Evolutionary conservation across 2,797 vertebrate species (phyloP), one percentile per base, ranked within the genome.

Genomic region (Peromyscus attwateri): DNA sequence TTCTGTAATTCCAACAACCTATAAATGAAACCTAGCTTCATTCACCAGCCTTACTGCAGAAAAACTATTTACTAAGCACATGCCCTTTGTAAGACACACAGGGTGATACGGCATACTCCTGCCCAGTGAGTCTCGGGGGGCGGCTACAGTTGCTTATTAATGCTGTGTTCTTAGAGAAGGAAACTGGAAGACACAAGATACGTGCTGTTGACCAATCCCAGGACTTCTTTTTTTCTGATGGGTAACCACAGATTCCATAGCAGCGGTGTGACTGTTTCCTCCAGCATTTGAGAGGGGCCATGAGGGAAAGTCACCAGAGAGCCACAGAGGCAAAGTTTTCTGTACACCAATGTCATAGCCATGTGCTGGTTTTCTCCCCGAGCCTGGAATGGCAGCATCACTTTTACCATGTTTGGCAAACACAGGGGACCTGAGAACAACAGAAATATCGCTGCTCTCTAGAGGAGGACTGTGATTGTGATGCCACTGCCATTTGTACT

Each of bases 121-220:
- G 49, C 25, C 37, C 23, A 21, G 19, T 21, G 75, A 93, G 43
- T 77, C 89, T 75, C 46, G 9, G 52, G 43, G 43, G 89, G 76
- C 66, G 34, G n/a, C 60, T 70, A 76, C 91, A 83, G 40, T 43
- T 89, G 73, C 94, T 95, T 92, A 91, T 93, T 92, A 97, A 71
- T 14, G 34, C 82, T 52, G 62, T 60, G 13, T 60, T 89, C 52
- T 92, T 71, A 75, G 87, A 85, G 87, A 94, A 97, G 96, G 97
- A 98, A 97, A 96, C 95, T 43, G 79, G 92, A 91, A n/a, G 68
- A 57, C 73, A 73, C 0, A 62, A 97, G 96, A 91, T 97, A 81
- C 0, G 19, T 37, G 62, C 71, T 80, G 31, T 52, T 96, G 94
- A 82, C 97, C 97, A 98, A 89, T 95, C 95, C 82, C 57, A 76